phyloP scores from a whole-genome alignment of 2,113 vertebrate genomes.

The Sula dactylatra region DNA sequence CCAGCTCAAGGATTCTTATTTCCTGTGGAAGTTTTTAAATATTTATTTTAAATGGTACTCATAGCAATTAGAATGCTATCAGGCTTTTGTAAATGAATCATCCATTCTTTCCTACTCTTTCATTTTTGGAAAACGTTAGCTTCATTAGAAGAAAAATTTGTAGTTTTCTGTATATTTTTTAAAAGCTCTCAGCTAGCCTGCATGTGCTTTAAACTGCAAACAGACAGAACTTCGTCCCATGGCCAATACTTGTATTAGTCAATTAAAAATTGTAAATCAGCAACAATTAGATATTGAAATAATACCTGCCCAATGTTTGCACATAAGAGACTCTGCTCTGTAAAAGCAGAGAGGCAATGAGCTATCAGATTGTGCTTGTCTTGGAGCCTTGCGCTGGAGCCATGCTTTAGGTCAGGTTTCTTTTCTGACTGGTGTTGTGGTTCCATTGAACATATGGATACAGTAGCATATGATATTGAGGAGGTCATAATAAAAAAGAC shows the following conservation, averaged over 20 bases:
- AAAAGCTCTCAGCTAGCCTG: neutral
- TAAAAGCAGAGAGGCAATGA: neutral
- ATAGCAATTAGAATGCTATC: accelerated
- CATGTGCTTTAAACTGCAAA: neutral
- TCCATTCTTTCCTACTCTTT: neutral
- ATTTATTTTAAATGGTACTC: neutral
- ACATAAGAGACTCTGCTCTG: accelerated
- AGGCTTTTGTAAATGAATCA: neutral
- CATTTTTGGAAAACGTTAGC: accelerated
- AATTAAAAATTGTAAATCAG: too few species aligned
- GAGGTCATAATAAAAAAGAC: neutral
- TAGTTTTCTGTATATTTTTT: neutral
- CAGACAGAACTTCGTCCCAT: neutral
- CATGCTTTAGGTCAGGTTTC: neutral
- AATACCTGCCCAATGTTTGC: neutral
- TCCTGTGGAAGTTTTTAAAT: accelerated
- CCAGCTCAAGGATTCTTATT: neutral
- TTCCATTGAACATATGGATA: neutral
- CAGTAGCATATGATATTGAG: neutral
- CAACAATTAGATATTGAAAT: too few species aligned
- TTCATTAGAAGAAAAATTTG: neutral
- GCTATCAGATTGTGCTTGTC: neutral
- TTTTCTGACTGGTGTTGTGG: neutral
- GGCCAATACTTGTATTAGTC: neutral
- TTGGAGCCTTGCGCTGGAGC: neutral